Conservation (phyloP, 2,797 vertebrate genomes). For the Labeo calbasu region DNA sequence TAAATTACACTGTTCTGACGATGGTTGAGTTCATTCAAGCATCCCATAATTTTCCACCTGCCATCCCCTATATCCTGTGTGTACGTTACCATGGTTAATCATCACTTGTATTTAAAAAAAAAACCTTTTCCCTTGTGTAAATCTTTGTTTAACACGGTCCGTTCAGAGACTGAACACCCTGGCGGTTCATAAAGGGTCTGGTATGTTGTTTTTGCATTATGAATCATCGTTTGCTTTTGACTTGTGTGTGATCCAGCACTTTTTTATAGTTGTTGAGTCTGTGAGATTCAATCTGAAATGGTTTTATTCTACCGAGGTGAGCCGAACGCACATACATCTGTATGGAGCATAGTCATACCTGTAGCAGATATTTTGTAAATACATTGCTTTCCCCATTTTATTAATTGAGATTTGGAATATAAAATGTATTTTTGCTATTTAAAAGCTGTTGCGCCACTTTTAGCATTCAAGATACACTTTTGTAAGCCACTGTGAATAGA, state of each 20-base stretch:
- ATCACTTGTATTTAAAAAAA: constrained; percentile 11
- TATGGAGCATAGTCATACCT: constrained; percentile 16
- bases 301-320: not conserved
- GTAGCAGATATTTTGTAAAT: constrained; percentile 28
- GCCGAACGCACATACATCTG: not conserved
- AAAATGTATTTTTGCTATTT: constrained; percentile 11
- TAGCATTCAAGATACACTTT: not conserved
- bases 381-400: not conserved
- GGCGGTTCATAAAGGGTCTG: not conserved
- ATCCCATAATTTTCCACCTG: constrained; percentile 14
- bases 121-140: not conserved
- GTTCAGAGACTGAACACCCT: not conserved
- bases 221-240: constrained; percentile 28
- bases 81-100: constrained; percentile 12
- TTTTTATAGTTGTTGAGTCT: not conserved
- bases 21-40: not conserved
- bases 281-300: constrained; percentile 9
- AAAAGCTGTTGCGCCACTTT: not conserved
- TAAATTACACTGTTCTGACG: not conserved
- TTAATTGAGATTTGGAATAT: not conserved
- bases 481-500: constrained; percentile 24
- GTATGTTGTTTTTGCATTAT: not conserved
- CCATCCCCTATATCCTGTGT: not conserved
- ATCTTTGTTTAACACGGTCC: not conserved
- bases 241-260: not conserved